Percentiles rank a stretch among this genome's conserved stretches.
These are phyloP conservation scores for Canis aureus DNA, from an alignment of 2,113 vertebrate genomes.

Conservation along the genomic window DNA sequence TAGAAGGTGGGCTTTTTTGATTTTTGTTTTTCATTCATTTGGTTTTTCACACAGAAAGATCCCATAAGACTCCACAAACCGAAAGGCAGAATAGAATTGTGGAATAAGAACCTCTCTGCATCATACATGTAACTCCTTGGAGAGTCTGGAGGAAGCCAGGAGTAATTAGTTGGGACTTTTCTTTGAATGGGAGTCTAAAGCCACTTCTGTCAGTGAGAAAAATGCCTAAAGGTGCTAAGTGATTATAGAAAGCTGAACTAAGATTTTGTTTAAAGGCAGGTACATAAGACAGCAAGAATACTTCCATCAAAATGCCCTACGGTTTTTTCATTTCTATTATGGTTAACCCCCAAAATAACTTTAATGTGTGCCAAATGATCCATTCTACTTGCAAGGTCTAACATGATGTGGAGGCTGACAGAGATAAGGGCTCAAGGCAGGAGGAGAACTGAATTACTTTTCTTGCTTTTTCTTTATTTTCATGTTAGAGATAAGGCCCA, in stretches of 20 bases:
- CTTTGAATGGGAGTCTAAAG: background rate
- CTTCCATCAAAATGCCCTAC: background rate
- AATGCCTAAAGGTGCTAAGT: background rate
- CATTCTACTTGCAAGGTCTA: background rate
- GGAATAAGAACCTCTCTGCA: background rate
- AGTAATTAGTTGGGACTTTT: background rate
- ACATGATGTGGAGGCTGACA: background rate
- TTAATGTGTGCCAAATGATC: background rate
- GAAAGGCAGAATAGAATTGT: constrained; percentile 22
- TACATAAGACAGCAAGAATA: background rate
- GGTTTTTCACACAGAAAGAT: background rate
- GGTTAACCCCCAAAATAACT: background rate
- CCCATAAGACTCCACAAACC: background rate
- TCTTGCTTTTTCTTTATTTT: background rate
- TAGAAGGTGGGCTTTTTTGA: background rate
- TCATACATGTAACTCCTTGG: background rate
- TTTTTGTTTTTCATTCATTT: background rate
- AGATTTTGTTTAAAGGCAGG: background rate
- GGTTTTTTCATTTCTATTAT: background rate
- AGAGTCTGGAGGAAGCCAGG: background rate
- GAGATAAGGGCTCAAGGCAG: background rate
- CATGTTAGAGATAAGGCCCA: constrained; percentile 18
- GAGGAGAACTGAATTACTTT: background rate
- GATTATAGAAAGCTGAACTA: constrained; percentile 13
- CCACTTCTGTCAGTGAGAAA: background rate